Conservation (phyloP, 2,113 vertebrate genomes). For the Sylvia atricapilla region DNA sequence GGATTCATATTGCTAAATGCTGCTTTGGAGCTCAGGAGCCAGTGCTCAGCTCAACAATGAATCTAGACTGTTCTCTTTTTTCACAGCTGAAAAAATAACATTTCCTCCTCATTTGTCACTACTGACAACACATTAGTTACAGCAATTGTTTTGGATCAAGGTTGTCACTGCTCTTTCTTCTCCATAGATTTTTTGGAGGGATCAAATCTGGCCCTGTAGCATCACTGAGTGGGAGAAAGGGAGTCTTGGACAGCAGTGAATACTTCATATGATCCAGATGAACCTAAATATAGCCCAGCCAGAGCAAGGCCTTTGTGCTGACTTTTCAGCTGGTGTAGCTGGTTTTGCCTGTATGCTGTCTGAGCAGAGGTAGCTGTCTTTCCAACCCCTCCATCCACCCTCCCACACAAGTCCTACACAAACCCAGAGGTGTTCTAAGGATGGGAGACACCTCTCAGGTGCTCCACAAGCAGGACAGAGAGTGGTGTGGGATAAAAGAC, state of each 20-base stretch:
- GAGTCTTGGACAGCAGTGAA: neutral
- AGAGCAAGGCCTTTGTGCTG: neutral
- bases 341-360: neutral
- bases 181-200: neutral
- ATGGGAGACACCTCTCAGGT: neutral
- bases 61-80: neutral
- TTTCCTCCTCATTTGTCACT: constrained; percentile 21
- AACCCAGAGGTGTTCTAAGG: neutral
- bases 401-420: neutral
- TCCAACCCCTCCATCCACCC: neutral
- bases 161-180: neutral
- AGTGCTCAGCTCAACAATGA: neutral
- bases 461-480: neutral
- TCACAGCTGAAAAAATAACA: neutral
- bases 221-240: neutral
- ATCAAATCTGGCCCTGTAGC: neutral
- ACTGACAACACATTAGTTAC: neutral
- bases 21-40: neutral
- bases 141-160: neutral
- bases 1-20: neutral
- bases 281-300: neutral
- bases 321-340: neutral
- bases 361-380: neutral
- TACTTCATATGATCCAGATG: neutral
- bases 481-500: neutral